Conservation (phyloP, 2,113 vertebrate species). For the Oryzias curvinotus region DNA sequence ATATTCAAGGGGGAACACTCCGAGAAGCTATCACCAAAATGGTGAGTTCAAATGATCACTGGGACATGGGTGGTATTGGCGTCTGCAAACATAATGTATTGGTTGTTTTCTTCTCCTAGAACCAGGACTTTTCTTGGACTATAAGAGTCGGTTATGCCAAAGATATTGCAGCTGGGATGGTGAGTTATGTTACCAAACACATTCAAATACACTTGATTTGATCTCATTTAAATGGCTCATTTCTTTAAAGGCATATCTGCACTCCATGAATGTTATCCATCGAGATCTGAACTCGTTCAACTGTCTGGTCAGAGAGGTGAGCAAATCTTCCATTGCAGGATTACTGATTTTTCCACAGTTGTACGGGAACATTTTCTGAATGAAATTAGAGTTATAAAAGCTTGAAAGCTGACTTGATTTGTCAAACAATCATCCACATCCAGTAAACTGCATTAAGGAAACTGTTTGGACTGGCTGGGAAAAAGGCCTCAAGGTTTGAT, state of each 20-base stretch:
- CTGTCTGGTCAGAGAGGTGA: slow-evolving; percentile 94
- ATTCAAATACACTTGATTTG: background rate
- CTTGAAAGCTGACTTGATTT: no score
- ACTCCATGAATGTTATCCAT: slow-evolving; percentile 98
- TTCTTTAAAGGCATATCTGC: slow-evolving; percentile 84
- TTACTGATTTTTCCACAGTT: background rate
- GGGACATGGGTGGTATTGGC: background rate
- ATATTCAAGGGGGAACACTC: slow-evolving; percentile 92
- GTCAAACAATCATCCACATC: no score
- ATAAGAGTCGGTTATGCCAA: slow-evolving; percentile 91
- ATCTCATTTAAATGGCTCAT: background rate
- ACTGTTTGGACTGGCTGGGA: no score
- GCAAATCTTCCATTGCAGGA: slow-evolving; percentile 3
- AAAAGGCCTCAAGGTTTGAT: background rate
- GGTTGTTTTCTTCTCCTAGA: slow-evolving; percentile 67
- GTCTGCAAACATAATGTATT: background rate
- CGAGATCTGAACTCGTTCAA: slow-evolving; percentile 97
- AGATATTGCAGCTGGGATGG: slow-evolving; percentile 95
- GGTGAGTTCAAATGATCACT: slow-evolving; percentile 66
- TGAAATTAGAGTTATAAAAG: no score
- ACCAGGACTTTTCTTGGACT: slow-evolving; percentile 87
- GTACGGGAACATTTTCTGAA: background rate
- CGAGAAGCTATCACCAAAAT: slow-evolving; percentile 88
- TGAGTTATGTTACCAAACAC: slow-evolving; percentile 40
- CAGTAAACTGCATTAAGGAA: no score